These are phyloP conservation scores for Propsilocerus akamusi DNA, from an alignment of 1,140 invertebrate genomes.

Conservation along the genomic window DNA sequence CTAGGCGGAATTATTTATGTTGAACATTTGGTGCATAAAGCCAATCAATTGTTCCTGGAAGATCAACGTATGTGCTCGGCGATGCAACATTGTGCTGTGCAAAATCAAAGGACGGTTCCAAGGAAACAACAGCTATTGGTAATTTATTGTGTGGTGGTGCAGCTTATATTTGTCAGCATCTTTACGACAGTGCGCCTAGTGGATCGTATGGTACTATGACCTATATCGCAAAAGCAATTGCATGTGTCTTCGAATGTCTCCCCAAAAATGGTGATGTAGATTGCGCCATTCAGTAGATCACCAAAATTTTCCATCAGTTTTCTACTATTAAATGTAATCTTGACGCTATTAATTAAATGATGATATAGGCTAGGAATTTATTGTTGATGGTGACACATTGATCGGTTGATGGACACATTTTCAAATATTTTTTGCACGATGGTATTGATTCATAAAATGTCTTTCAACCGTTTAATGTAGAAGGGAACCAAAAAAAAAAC, in stretches of 20 bases:
- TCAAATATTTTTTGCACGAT: no score
- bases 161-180: constrained; percentile 87
- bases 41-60: constrained; percentile 86
- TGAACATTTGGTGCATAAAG: constrained; percentile 82
- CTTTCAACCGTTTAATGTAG: no score
- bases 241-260: constrained; percentile 50
- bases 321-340: no score
- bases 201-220: constrained; percentile 96
- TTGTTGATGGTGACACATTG: no score
- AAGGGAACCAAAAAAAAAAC: no score
- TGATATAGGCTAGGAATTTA: no score
- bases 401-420: no score
- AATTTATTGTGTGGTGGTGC: constrained; percentile 73
- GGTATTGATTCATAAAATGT: no score
- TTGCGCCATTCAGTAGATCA: constrained; percentile 53
- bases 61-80: constrained; percentile 76
- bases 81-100: constrained; percentile 86
- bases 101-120: constrained; percentile 38
- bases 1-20: constrained; percentile 76
- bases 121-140: constrained; percentile 36
- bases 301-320: no score
- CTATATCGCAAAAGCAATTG: constrained; percentile 79
- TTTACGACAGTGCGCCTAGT: constrained; percentile 93
- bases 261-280: constrained; percentile 59
- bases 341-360: no score